phyloP scores from a whole-genome alignment of 2,113 vertebrate genomes.

The Pedetes capensis region DNA sequence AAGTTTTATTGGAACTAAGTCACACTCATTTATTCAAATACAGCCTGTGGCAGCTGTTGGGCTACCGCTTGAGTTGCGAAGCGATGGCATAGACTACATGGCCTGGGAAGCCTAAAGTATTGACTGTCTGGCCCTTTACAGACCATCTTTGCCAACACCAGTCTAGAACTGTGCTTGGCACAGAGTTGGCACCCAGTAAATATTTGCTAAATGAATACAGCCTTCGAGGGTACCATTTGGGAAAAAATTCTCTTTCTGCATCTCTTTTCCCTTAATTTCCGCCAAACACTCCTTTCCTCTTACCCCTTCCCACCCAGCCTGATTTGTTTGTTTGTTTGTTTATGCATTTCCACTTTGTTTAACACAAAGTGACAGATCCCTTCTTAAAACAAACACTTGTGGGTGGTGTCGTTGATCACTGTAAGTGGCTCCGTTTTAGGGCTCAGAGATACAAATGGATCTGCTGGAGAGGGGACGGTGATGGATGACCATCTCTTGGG shows the following conservation, averaged over 20 bases:
- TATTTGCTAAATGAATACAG: not conserved
- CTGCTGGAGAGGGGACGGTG: slow-evolving; percentile 76
- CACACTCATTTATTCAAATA: not conserved
- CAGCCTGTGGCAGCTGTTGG: not conserved
- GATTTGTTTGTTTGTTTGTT: not conserved
- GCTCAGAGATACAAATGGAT: slow-evolving; percentile 82
- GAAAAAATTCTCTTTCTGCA: not conserved
- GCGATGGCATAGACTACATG: not conserved
- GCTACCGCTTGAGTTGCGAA: not conserved
- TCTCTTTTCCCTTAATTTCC: not conserved
- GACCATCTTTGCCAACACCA: not conserved
- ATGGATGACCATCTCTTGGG: slow-evolving; percentile 78
- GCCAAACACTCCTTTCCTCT: not conserved
- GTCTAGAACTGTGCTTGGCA: slow-evolving; percentile 62
- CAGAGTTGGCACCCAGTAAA: not conserved
- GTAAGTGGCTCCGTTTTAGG: slow-evolving; percentile 71
- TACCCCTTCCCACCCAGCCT: no score
- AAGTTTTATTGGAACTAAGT: not conserved
- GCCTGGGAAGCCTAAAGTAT: not conserved
- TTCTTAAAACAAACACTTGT: slow-evolving; percentile 80
- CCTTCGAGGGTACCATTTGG: not conserved
- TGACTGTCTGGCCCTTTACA: not conserved
- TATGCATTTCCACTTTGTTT: slow-evolving; percentile 63
- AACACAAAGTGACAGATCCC: slow-evolving; percentile 63
- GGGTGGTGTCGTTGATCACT: slow-evolving; percentile 72